Conservation (phyloP, 1,140 invertebrate genomes). For the Bombus terrestris region DNA sequence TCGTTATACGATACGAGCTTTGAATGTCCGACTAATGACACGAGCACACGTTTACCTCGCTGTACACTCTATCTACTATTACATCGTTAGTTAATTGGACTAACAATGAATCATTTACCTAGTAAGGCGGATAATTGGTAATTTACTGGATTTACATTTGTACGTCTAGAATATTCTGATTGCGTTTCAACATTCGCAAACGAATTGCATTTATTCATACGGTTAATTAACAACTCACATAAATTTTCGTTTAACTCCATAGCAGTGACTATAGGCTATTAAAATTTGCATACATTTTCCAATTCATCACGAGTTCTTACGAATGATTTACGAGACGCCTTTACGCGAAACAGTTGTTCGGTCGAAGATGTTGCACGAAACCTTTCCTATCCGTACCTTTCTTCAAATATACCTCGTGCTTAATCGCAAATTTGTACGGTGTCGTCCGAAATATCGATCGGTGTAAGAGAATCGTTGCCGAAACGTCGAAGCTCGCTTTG, state of each 20-base stretch:
- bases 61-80: neutral
- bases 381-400: no score
- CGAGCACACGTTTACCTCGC: neutral
- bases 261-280: neutral
- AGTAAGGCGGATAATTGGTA: neutral
- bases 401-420: no score
- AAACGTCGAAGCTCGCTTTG: no score
- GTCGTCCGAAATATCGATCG: no score
- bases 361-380: no score
- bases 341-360: neutral
- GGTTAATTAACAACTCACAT: neutral
- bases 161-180: neutral
- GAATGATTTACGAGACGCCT: neutral
- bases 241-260: neutral
- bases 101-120: neutral
- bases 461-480: no score
- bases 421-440: no score
- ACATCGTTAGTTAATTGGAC: neutral
- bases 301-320: neutral
- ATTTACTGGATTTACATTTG: neutral
- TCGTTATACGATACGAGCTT: neutral
- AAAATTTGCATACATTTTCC: neutral
- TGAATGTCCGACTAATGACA: neutral
- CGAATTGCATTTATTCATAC: neutral
- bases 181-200: neutral